phyloP scores from a whole-genome alignment of 2,888 invertebrate genomes.

The Lasioglossum oenotherae region DNA sequence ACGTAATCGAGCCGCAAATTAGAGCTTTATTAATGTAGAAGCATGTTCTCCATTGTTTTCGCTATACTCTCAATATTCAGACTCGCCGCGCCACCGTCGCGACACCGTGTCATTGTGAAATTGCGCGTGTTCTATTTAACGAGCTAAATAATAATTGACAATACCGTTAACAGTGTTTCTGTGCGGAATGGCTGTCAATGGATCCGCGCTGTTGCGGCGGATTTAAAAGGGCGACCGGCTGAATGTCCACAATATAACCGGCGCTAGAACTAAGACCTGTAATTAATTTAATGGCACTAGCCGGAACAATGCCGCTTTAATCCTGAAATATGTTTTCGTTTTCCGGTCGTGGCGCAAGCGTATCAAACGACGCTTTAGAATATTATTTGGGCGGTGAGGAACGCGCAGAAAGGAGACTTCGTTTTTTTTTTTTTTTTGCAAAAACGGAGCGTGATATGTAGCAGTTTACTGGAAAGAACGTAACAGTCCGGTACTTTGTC shows the following conservation, averaged over 20 bases:
- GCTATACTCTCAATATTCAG: background rate
- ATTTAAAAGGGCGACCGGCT: constrained; percentile 25
- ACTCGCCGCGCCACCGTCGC: too few species aligned
- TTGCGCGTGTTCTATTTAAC: background rate
- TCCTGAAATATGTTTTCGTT: constrained; percentile 55
- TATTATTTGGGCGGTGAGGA: constrained; percentile 30
- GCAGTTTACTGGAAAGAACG: constrained; percentile 36
- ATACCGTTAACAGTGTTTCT: background rate
- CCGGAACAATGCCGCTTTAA: constrained; percentile 53
- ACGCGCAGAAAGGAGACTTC: background rate
- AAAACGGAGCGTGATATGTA: constrained; percentile 32
- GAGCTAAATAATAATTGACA: background rate
- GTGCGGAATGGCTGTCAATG: background rate
- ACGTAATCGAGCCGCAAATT: background rate
- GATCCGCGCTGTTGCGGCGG: background rate
- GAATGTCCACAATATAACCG: constrained; percentile 11
- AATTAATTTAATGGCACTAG: constrained; percentile 60
- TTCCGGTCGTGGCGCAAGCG: constrained; percentile 29
- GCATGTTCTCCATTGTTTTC: background rate
- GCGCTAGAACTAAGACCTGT: background rate
- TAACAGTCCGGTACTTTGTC: constrained; percentile 23
- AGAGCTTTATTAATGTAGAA: background rate
- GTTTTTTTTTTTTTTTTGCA: background rate
- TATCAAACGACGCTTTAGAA: constrained; percentile 51
- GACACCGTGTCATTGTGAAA: background rate